phyloP scores from a whole-genome alignment of 1,140 invertebrate genomes.

The Phthorimaea operculella region DNA sequence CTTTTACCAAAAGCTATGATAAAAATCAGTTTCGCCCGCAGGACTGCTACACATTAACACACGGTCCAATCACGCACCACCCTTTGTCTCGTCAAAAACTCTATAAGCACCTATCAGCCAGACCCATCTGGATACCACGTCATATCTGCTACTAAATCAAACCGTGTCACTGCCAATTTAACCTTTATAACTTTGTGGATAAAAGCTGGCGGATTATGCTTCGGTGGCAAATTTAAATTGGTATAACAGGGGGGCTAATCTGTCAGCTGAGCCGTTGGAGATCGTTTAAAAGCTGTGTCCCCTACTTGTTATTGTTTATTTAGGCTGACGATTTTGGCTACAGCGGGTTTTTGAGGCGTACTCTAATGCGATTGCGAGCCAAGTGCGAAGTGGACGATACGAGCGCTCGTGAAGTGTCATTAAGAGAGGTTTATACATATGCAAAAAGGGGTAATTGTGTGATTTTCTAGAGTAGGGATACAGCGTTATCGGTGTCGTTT shows the following conservation, averaged over 20 bases:
- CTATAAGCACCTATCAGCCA: constrained; percentile 48
- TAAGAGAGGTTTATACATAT: too few relatives aligned
- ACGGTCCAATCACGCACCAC: constrained; percentile 31
- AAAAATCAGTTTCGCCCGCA: constrained; percentile 25
- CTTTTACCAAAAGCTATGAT: constrained; percentile 10
- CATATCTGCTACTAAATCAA: constrained; percentile 7
- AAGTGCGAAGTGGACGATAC: constrained; percentile 31
- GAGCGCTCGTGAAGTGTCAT: not conserved
- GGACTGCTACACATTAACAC: constrained; percentile 24
- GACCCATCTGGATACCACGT: constrained; percentile 34
- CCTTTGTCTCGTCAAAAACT: constrained; percentile 56
- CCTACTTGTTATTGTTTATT: constrained; percentile 64
- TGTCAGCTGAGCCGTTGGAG: constrained; percentile 62
- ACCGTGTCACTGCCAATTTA: constrained; percentile 3
- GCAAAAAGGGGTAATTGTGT: too few relatives aligned
- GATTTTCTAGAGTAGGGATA: too few relatives aligned
- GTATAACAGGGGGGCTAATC: constrained; percentile 54
- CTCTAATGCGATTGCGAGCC: constrained; percentile 57
- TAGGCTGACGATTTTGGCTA: constrained; percentile 58
- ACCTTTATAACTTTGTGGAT: not conserved
- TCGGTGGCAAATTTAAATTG: constrained; percentile 19
- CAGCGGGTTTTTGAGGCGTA: constrained; percentile 60
- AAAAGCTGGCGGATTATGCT: not conserved
- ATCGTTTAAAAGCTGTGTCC: constrained; percentile 61
- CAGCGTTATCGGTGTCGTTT: too few relatives aligned